Percentiles rank a stretch among this genome's conserved stretches.
phyloP scores from a whole-genome alignment of 2,113 vertebrate species.

The Vulpes lagopus region DNA sequence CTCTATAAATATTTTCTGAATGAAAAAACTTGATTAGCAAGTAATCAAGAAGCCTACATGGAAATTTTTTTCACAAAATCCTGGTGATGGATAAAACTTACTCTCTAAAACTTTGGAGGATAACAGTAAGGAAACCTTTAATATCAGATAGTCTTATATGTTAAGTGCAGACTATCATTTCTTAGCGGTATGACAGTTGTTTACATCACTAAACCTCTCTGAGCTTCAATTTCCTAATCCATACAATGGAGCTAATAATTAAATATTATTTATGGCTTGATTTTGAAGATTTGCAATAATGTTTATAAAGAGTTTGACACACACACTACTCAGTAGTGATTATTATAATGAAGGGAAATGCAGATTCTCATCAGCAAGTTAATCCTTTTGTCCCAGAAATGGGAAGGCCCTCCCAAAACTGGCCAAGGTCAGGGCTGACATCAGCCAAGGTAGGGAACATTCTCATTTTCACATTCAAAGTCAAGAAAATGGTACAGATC shows the following conservation, averaged over 20 bases:
- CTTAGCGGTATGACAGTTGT: neutral
- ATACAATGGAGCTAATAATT: neutral
- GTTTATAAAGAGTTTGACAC: conserved; percentile 20
- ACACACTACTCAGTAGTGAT: neutral
- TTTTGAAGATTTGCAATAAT: conserved; percentile 51
- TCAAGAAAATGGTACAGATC: conserved; percentile 79
- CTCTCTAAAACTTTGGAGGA: conserved; percentile 13
- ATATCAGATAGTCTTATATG: neutral
- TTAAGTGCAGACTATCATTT: neutral
- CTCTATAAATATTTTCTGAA: conserved; percentile 68
- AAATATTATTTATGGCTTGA: neutral
- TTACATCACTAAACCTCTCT: conserved; percentile 20
- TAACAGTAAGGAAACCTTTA: conserved; percentile 27
- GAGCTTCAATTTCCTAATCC: conserved; percentile 1
- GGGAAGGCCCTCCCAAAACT: conserved; percentile 39
- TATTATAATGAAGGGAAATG: conserved; percentile 6
- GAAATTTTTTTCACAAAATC: conserved; percentile 60
- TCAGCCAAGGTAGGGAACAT: conserved; percentile 72
- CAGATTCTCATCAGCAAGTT: conserved; percentile 51
- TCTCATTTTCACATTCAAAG: conserved; percentile 76
- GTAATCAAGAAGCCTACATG: conserved; percentile 37
- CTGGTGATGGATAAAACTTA: conserved; percentile 34
- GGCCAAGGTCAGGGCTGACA: conserved; percentile 65
- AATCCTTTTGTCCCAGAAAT: conserved; percentile 45
- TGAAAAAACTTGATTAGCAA: conserved; percentile 71